These are phyloP conservation scores for Tenrec ecaudatus DNA, from an alignment of 2,113 vertebrate species.

Conservation along the genomic window DNA sequence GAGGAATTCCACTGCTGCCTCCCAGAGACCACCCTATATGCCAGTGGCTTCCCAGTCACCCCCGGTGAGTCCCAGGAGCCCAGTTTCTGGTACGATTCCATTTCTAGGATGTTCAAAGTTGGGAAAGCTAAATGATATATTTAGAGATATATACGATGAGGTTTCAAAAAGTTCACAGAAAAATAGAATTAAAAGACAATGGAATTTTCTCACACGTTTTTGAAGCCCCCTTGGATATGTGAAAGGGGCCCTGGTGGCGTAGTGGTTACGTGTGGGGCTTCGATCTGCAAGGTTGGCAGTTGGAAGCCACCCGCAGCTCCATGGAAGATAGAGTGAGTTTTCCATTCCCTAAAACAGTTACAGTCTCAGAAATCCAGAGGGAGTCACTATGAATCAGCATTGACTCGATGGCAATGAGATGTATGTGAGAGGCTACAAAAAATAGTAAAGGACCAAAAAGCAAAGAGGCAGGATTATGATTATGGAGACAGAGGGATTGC, in stretches of 20 bases:
- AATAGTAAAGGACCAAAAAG: not conserved
- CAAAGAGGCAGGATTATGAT: slow-evolving; percentile 13
- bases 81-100: slow-evolving; percentile 24
- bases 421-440: slow-evolving; percentile 27
- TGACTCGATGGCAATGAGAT: not conserved
- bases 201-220: too few relatives aligned
- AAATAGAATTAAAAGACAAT: too few relatives aligned
- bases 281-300: too few relatives aligned
- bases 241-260: too few relatives aligned
- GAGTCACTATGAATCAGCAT: too few relatives aligned
- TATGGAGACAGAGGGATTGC: not conserved
- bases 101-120: slow-evolving; percentile 29
- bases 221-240: too few relatives aligned
- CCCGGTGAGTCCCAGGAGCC: slow-evolving; percentile 59
- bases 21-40: not conserved
- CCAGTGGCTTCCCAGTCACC: slow-evolving; percentile 7
- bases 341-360: too few relatives aligned
- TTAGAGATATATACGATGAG: not conserved
- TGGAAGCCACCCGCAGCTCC: too few relatives aligned
- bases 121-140: slow-evolving; percentile 52
- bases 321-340: too few relatives aligned
- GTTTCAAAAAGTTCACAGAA: too few relatives aligned
- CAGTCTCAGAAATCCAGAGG: too few relatives aligned
- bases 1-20: slow-evolving; percentile 35
- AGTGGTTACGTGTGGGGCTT: too few relatives aligned